Percentiles rank a stretch among this genome's conserved stretches.
These are phyloP conservation scores for Podarcis lilfordi DNA, from an alignment of 2,797 vertebrate genomes.

Conservation along the genomic window DNA sequence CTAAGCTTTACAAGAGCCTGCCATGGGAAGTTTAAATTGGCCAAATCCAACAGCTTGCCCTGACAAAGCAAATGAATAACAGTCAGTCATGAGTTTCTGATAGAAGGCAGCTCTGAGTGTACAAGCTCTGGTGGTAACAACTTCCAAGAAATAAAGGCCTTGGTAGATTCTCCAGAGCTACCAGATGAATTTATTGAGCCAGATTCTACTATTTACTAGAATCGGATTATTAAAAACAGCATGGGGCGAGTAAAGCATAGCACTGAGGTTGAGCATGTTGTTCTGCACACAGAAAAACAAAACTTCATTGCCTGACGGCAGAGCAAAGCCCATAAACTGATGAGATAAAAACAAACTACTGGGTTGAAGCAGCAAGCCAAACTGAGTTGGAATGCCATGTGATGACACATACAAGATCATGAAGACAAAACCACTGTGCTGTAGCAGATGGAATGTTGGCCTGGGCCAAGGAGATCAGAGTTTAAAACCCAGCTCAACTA, in stretches of 20 bases:
- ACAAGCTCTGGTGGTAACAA: background rate
- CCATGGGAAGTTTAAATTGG: background rate
- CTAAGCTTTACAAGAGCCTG: background rate
- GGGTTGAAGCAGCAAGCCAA: background rate
- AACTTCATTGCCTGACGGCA: background rate
- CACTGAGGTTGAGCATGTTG: background rate
- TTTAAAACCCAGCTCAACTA: background rate
- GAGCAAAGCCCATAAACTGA: background rate
- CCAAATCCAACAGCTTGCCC: constrained; percentile 8
- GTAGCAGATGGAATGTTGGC: background rate
- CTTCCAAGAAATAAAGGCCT: background rate
- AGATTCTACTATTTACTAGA: background rate
- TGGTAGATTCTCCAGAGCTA: background rate
- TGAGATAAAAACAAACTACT: background rate
- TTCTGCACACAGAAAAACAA: background rate
- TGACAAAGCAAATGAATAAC: constrained; percentile 18
- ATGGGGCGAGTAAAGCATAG: background rate
- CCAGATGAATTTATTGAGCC: background rate
- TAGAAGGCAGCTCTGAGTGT: background rate
- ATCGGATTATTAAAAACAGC: background rate
- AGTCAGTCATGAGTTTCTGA: constrained; percentile 3
- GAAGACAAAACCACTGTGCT: background rate
- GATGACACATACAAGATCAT: background rate
- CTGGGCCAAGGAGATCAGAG: background rate
- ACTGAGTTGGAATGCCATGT: background rate